Base-by-base conservation (phyloP, 2,113 vertebrate genomes). In the Terrapene triunguis region DNA sequence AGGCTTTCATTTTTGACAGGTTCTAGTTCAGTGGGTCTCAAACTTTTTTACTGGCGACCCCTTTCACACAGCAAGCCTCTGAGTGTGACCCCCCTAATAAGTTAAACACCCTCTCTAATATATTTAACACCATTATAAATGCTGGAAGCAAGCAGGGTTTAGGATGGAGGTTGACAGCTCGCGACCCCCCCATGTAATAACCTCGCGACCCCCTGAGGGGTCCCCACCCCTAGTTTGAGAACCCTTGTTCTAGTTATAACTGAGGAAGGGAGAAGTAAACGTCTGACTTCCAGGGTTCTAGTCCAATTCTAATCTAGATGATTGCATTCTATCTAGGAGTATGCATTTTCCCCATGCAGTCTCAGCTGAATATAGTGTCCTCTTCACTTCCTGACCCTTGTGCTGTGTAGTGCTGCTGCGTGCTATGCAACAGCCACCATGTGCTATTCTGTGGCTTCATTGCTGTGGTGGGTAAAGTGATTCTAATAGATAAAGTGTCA, bases 351-450 rank as follows among this genome's bases (percentile, higher is more conserved):
- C 29, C 13, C 59, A 62, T 62, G 29, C 59, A 62, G 32, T 32
- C 14, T 62, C 59, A 16, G 29, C 7, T 62, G 29, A 57, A 62
- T 62, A 32, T 16, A 62, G 59, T 14, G 11, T 35, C 59, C 59
- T 62, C 29, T 78, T 27, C 17, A 3, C 35, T 47, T 91, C 48
- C 19, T 85, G 1, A 0, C 2, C 32, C 3, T 0, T 5, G 6
- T 53, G 53, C 54, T 82, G 62, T 29, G 10, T 54, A 72, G 51
- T 0, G 0, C 5, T 24, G 38, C 42, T 80, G 85, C 53, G 10
- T 84, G 21, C 35, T 88, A 32, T 59, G 21, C 54, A 81, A 38
- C 12, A 25, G 51, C 53, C 12, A 42, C 35, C 22, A 8, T 4
- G n/a, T n/a, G 21, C n/a, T 8, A 12, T 76, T 16, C n/a, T 8